Base-by-base conservation (phyloP, 2,888 invertebrate species). In the Xanthia icteritia region DNA sequence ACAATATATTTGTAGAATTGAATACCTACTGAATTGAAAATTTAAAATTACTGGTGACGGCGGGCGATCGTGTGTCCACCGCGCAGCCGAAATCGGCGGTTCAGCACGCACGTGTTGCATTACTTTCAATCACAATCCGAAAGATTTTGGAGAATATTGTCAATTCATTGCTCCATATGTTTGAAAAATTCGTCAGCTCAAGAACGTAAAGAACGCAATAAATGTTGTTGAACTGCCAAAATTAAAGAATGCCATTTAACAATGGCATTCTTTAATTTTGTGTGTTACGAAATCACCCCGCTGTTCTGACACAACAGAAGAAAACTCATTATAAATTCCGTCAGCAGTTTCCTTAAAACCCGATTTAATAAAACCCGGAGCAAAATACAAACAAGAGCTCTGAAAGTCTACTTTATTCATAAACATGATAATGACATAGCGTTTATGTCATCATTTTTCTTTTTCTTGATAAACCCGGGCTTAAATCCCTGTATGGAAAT, bases 401-500 rank as follows among this genome's bases (percentile, higher is more conserved):
- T n/a, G 2, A 13, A 15, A 31, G 17, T 51, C 20, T n/a, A 27
- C 15, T 63, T 70, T 17, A 61, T 61, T 36, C 48, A 63, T 56
- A 51, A 51, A 61, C 42, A 51, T 51, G 2, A 3, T 45, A 67
- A 67, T 51, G 17, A 20, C 45, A 56, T 20, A 1, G 0, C 20
- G 31, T 39, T 66, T 0, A 2, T 15, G 58, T n/a, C 31, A 36
- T 58, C 1, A n/a, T 64, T 51, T 64, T 61, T 70, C 42, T 54
- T 66, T 6, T 13, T 61, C 2, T 27, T 39, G 8, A 61, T 76
- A 70, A 75, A 76, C 17, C 4, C 31, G 8, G 27, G n/a, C 27
- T n/a, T 45, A 36, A 74, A 63, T n/a, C 39, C 9, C 9, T 27
- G n/a, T 48, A 51, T 45, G 66, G 58, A 74, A 78, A 63, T 36